phyloP scores from a whole-genome alignment of 2,113 vertebrate species.

The Nothocercus julius region DNA sequence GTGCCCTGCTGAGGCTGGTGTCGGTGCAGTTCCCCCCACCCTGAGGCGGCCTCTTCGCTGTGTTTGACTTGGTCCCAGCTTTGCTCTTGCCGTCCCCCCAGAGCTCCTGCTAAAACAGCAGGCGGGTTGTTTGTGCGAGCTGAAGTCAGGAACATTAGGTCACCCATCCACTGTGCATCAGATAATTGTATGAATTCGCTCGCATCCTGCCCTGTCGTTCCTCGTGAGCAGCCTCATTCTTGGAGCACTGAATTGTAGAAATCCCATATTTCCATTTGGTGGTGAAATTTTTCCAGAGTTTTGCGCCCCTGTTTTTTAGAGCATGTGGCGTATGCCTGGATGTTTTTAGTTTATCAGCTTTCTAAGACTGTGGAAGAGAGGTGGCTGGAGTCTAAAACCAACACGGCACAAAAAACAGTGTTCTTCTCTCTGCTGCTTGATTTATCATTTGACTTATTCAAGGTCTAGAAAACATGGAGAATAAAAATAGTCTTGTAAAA shows the following conservation, averaged over 20 bases:
- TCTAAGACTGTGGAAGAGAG: neutral
- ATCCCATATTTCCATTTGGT: rapidly evolving
- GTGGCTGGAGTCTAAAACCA: neutral
- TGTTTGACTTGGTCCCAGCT: neutral
- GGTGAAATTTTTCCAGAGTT: neutral
- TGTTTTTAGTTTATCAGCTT: neutral
- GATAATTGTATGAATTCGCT: neutral
- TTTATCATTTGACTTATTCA: neutral
- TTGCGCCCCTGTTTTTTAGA: neutral
- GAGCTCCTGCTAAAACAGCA: neutral
- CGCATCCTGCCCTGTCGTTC: neutral
- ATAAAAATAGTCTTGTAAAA: neutral
- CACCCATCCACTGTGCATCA: neutral
- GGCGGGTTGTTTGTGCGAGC: neutral
- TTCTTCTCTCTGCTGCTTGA: neutral
- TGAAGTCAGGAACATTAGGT: neutral
- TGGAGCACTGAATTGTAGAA: neutral
- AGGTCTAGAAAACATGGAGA: neutral
- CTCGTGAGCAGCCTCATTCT: neutral
- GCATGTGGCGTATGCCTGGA: rapidly evolving
- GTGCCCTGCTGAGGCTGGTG: neutral
- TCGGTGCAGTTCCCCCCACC: neutral
- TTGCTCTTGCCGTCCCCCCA: neutral
- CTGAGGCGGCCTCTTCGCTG: neutral
- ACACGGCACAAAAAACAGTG: neutral